Evolutionary conservation across 2,888 invertebrate genomes (phyloP).

Genomic region (Nephrotoma appendiculata): DNA sequence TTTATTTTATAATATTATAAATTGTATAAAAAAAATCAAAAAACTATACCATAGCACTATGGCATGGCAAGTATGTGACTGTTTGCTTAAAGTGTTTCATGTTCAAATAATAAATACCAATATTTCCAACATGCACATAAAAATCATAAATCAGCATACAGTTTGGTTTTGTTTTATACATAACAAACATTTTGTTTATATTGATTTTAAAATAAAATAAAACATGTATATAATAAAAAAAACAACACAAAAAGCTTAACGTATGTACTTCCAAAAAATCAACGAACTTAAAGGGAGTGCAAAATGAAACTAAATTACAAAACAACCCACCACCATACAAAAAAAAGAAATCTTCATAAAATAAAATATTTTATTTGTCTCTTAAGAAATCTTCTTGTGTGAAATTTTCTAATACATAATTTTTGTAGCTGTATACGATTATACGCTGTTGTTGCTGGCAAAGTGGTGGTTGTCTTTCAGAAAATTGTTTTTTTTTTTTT

Average conservation of each 20-base stretch:
- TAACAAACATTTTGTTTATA: background rate
- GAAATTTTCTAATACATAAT: background rate
- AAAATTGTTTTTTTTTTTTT: background rate
- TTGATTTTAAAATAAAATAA: background rate
- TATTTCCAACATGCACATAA: background rate
- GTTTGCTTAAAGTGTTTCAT: background rate
- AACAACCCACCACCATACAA: background rate
- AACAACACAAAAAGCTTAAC: background rate
- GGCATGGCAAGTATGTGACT: background rate
- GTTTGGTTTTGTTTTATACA: background rate
- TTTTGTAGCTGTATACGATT: background rate
- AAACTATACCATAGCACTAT: background rate
- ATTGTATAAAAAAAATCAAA: background rate
- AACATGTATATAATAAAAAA: no score
- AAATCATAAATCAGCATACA: background rate
- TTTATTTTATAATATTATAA: background rate
- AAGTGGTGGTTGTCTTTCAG: background rate
- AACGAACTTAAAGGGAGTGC: background rate
- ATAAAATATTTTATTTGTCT: conserved; percentile 1
- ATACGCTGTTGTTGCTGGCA: background rate
- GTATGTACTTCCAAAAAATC: background rate
- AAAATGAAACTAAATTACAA: background rate
- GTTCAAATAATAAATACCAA: background rate
- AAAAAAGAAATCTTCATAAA: background rate
- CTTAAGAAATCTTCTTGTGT: conserved; percentile 2